Conservation (phyloP, 2,888 invertebrate genomes). For the Synergus japonicus region DNA sequence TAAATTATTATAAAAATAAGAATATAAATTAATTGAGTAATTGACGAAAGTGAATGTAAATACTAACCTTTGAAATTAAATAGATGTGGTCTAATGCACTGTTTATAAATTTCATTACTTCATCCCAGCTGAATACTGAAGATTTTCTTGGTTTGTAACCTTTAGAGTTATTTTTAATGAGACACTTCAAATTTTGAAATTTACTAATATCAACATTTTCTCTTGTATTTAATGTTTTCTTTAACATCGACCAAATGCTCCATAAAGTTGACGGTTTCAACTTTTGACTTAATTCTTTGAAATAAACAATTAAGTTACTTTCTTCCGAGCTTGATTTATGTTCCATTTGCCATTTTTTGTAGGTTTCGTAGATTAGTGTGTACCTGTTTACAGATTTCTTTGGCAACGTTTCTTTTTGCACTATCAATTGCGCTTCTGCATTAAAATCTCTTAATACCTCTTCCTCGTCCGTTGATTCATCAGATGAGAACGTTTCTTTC, state of each 20-base stretch:
- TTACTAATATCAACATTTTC: constrained; percentile 52
- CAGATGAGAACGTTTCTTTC: constrained; percentile 19
- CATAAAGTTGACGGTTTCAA: too few relatives aligned
- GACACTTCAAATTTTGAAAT: constrained; percentile 53
- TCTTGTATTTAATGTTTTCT: constrained; percentile 48
- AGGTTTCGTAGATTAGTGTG: constrained; percentile 44
- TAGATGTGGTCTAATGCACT: constrained; percentile 50
- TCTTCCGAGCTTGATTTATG: constrained; percentile 47
- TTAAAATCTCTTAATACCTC: constrained; percentile 43
- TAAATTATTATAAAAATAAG: constrained; percentile 46
- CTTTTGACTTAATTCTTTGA: too few relatives aligned
- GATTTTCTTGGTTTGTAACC: constrained; percentile 53
- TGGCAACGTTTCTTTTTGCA: constrained; percentile 43
- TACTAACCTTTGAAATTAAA: constrained; percentile 53
- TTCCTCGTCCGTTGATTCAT: constrained; percentile 33
- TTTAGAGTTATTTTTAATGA: constrained; percentile 49
- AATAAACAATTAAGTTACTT: constrained; percentile 30
- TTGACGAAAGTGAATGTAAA: constrained; percentile 25
- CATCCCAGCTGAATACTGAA: constrained; percentile 49
- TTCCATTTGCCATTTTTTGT: constrained; percentile 46
- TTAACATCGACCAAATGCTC: constrained; percentile 40
- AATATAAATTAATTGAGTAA: constrained; percentile 33
- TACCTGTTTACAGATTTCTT: constrained; percentile 46
- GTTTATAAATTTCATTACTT: constrained; percentile 51
- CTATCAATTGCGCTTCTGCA: constrained; percentile 41